Conservation (phyloP, 2,113 vertebrate species). For the Corynorhinus townsendii region DNA sequence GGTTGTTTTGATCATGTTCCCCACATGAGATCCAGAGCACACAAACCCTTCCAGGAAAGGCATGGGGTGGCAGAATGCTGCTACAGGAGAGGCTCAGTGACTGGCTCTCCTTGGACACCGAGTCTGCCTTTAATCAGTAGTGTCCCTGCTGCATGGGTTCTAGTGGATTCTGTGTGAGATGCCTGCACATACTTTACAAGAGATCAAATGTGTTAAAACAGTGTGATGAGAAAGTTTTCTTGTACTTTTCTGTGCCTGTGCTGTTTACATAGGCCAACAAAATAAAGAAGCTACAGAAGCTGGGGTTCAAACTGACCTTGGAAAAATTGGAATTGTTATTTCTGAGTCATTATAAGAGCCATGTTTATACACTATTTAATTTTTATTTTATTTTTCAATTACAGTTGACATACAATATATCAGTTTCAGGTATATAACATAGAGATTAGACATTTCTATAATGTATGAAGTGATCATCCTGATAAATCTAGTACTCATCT, state of each 20-base stretch:
- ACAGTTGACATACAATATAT: not conserved
- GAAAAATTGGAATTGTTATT: not conserved
- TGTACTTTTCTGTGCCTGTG: not conserved
- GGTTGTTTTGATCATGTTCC: not conserved
- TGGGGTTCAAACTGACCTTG: not conserved
- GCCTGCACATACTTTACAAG: not conserved
- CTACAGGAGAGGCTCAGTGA: not conserved
- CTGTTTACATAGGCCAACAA: not conserved
- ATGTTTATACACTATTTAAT: not conserved
- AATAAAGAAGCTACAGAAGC: not conserved
- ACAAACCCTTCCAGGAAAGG: not conserved
- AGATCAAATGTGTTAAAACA: not conserved
- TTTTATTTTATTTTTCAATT: not conserved
- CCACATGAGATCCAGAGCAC: not conserved
- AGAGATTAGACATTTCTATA: not conserved
- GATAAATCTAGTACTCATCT: not conserved
- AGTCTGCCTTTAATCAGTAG: not conserved
- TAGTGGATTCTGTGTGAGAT: constrained; percentile 8
- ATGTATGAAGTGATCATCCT: not conserved
- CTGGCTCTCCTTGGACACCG: not conserved
- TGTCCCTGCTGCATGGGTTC: not conserved
- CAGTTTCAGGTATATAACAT: not conserved
- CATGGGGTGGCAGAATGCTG: not conserved
- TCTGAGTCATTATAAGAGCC: not conserved
- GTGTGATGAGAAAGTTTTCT: not conserved